These are phyloP conservation scores for Conomelus anceps DNA, from an alignment of 2,888 invertebrate genomes.

Conservation along the genomic window DNA sequence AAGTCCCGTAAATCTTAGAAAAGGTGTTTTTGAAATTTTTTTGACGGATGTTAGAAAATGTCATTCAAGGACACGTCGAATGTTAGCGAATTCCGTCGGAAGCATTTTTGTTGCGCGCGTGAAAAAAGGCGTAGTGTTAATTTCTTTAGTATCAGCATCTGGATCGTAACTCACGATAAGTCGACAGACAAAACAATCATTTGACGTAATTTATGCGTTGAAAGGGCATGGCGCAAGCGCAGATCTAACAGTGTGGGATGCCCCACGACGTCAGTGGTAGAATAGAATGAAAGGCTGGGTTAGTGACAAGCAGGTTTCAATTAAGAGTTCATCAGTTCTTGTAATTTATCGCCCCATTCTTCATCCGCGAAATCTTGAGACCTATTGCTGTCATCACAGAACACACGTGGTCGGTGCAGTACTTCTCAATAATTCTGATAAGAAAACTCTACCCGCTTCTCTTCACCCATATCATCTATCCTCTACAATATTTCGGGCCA, in stretches of 20 bases:
- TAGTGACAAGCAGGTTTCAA: not conserved
- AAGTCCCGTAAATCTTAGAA: not conserved
- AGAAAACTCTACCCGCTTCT: not conserved
- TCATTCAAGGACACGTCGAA: not conserved
- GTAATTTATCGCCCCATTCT: not conserved
- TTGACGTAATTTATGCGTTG: constrained; percentile 9
- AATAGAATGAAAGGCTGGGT: too few relatives aligned
- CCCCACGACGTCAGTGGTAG: too few relatives aligned
- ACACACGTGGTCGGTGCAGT: not conserved
- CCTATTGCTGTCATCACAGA: not conserved
- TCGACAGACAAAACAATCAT: constrained; percentile 6
- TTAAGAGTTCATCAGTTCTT: not conserved
- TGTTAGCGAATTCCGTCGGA: not conserved
- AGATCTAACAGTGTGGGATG: not conserved
- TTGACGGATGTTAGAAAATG: not conserved
- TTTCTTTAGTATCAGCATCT: not conserved
- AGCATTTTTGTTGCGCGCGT: too few relatives aligned
- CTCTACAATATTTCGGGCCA: not conserved
- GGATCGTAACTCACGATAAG: constrained; percentile 4
- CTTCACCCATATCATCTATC: not conserved
- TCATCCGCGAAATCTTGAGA: not conserved
- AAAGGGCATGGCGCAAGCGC: not conserved
- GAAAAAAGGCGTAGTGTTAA: not conserved
- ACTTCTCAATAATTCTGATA: too few relatives aligned
- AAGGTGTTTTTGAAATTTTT: not conserved